Evolutionary conservation across 2,797 vertebrate species (phyloP).

Genomic region (Miichthys miiuy): DNA sequence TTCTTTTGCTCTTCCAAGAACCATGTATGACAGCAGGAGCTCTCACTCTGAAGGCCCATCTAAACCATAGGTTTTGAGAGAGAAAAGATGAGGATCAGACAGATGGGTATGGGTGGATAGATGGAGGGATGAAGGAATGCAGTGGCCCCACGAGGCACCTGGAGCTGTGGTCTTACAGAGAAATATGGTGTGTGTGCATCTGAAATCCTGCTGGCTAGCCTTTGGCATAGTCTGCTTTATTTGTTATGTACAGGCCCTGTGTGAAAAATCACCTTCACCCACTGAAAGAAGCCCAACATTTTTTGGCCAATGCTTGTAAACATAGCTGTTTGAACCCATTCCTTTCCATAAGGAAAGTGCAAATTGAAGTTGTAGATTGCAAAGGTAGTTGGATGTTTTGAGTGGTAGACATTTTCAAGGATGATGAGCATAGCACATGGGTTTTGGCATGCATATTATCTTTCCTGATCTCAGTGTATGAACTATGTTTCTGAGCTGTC

Average conservation of each 20-base stretch:
- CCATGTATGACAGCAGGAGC: slow-evolving; percentile 52
- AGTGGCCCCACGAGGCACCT: slow-evolving; percentile 61
- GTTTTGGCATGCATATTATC: slow-evolving; percentile 25
- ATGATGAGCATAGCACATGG: slow-evolving; percentile 7
- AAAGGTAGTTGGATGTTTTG: slow-evolving; percentile 47
- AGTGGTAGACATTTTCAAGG: slow-evolving; percentile 28
- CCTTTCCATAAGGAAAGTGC: slow-evolving; percentile 25
- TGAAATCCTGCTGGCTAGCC: slow-evolving; percentile 65
- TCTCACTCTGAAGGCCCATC: slow-evolving; percentile 51
- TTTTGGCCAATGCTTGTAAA: slow-evolving; percentile 47
- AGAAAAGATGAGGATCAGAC: slow-evolving; percentile 59
- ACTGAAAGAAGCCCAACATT: slow-evolving; percentile 42
- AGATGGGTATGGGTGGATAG: slow-evolving; percentile 52
- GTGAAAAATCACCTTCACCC: slow-evolving; percentile 63
- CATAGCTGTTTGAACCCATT: slow-evolving; percentile 40
- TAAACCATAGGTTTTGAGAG: slow-evolving; percentile 48
- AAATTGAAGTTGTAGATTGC: slow-evolving; percentile 40
- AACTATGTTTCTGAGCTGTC: slow-evolving; percentile 52
- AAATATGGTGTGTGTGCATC: slow-evolving; percentile 58
- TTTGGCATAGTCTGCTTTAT: slow-evolving; percentile 65
- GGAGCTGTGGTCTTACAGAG: slow-evolving; percentile 62
- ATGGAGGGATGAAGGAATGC: slow-evolving; percentile 64
- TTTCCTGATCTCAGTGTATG: slow-evolving; percentile 47
- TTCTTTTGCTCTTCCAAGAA: slow-evolving; percentile 38
- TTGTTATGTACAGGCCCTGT: slow-evolving; percentile 57